These are phyloP conservation scores for Uropetala carovei DNA, from an alignment of 2,888 invertebrate genomes.

Conservation along the genomic window DNA sequence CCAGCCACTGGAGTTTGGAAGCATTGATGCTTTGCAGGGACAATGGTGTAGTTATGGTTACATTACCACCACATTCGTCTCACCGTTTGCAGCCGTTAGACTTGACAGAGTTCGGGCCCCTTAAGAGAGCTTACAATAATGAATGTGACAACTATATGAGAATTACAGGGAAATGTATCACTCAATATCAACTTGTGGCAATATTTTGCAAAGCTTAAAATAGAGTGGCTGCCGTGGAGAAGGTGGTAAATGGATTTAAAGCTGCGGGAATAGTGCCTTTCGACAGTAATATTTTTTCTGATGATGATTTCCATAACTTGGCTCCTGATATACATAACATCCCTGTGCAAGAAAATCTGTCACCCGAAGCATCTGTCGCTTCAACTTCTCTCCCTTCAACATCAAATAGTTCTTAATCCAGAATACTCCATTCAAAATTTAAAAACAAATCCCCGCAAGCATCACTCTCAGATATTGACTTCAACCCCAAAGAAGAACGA, in stretches of 20 bases:
- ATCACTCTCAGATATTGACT: conserved; percentile 3
- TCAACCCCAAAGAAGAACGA: neutral
- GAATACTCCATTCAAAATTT: neutral
- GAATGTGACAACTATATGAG: conserved; percentile 61
- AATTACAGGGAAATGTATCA: conserved; percentile 35
- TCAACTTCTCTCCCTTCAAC: neutral
- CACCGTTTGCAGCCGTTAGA: conserved; percentile 67
- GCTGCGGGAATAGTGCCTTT: neutral
- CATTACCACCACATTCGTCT: conserved; percentile 66
- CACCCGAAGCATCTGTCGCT: neutral
- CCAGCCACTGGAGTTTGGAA: conserved; percentile 58
- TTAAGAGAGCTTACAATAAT: conserved; percentile 65
- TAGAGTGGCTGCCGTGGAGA: conserved; percentile 57
- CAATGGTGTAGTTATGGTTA: conserved; percentile 65
- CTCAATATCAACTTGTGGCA: conserved; percentile 47
- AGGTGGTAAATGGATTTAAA: conserved; percentile 44
- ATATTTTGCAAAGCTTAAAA: conserved; percentile 60
- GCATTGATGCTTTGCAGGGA: conserved; percentile 51
- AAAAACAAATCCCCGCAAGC: neutral
- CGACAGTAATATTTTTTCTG: neutral
- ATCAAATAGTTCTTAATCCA: neutral
- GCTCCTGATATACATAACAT: neutral
- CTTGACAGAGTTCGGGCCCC: conserved; percentile 63
- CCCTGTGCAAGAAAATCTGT: neutral
- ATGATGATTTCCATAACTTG: neutral